Evolutionary conservation across 2,888 invertebrate species (phyloP).

Genomic region (Tupiocoris notatus): DNA sequence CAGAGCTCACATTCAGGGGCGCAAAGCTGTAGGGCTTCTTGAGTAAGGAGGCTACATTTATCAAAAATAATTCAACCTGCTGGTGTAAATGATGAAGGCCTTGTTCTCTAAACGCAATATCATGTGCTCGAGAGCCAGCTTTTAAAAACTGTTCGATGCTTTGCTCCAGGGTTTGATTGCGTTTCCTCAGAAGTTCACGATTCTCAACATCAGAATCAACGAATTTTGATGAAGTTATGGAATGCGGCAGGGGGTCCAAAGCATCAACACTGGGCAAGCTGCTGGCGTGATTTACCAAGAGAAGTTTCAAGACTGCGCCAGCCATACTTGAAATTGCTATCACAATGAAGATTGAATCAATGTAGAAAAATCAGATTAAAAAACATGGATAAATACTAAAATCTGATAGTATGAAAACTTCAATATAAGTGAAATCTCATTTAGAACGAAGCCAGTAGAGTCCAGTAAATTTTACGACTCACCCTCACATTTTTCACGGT

Average conservation of each 20-base stretch:
- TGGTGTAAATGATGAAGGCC: slow-evolving; percentile 57
- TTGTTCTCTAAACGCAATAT: slow-evolving; percentile 54
- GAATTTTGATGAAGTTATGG: slow-evolving; percentile 51
- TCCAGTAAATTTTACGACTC: not conserved
- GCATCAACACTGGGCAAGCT: slow-evolving; percentile 55
- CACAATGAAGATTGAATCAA: not conserved
- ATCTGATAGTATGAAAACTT: not conserved
- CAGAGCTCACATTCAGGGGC: too few species aligned
- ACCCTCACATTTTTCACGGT: slow-evolving; percentile 29
- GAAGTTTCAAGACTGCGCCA: slow-evolving; percentile 56
- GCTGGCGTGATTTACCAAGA: slow-evolving; percentile 59
- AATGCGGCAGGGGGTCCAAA: slow-evolving; percentile 59
- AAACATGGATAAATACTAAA: not conserved
- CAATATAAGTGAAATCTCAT: too few species aligned
- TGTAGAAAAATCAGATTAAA: not conserved
- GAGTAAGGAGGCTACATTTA: too few species aligned
- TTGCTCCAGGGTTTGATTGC: slow-evolving; percentile 16
- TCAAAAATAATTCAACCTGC: slow-evolving; percentile 54
- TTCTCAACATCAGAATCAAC: slow-evolving; percentile 20
- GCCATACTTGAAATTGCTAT: slow-evolving; percentile 50
- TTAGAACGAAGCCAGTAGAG: too few species aligned
- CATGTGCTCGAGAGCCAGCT: slow-evolving; percentile 51
- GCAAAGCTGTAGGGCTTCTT: too few species aligned
- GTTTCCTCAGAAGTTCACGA: slow-evolving; percentile 1
- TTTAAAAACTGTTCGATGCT: slow-evolving; percentile 56